Evolutionary conservation across 2,113 vertebrate species (phyloP).

Genomic region (Protobothrops flavoviridis): DNA sequence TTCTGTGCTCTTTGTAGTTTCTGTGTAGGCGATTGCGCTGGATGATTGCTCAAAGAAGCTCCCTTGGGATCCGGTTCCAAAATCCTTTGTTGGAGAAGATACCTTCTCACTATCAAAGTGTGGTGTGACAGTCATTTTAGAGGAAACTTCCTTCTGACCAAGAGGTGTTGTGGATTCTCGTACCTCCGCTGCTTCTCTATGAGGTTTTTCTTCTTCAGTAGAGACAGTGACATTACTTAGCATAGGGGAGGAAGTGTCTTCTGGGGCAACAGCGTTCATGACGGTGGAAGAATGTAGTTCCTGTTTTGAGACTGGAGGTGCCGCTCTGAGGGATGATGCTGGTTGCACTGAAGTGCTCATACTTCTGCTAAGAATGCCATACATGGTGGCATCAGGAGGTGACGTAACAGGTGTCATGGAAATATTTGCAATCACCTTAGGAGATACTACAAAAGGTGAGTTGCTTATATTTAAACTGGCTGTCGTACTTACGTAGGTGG

Average conservation of each 20-base stretch:
- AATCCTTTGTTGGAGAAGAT: background rate
- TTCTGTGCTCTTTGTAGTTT: background rate
- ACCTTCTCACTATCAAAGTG: background rate
- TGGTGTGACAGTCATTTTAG: background rate
- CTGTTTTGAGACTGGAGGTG: too few species aligned
- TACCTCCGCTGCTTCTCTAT: too few species aligned
- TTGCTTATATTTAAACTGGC: fast-evolving
- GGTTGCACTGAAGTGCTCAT: too few species aligned
- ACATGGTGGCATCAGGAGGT: background rate
- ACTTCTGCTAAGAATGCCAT: too few species aligned
- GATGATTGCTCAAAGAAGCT: background rate
- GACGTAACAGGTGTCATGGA: fast-evolving
- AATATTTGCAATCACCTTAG: fast-evolving
- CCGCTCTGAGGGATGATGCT: too few species aligned
- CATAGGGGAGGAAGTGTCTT: too few species aligned
- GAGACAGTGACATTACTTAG: too few species aligned
- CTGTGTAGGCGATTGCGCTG: background rate
- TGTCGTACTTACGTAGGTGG: fast-evolving
- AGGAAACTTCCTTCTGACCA: background rate
- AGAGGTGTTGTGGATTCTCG: background rate
- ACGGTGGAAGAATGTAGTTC: too few species aligned
- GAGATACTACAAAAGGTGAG: background rate
- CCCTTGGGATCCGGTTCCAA: too few species aligned
- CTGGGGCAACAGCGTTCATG: too few species aligned
- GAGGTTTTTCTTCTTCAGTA: too few species aligned